A percentile compares a stretch with the other conserved stretches of the same genome.
These are phyloP conservation scores for Macaria notata DNA, from an alignment of 2,888 invertebrate genomes.

Conservation along the genomic window DNA sequence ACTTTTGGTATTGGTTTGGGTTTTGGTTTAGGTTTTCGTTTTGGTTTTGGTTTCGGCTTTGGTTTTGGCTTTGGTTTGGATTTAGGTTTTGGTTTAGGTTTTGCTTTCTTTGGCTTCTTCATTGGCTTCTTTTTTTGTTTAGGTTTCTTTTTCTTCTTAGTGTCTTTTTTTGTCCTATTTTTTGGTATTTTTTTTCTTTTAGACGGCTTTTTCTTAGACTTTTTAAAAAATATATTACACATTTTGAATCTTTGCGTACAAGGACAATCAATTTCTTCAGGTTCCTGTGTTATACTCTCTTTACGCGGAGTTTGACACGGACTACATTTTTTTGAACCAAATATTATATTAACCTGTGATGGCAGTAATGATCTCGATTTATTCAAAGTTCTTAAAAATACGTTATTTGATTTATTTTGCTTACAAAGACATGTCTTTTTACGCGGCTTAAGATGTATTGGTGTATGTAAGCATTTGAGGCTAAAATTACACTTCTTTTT, in stretches of 20 bases:
- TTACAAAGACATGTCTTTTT: too few species aligned
- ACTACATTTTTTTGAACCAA: background rate
- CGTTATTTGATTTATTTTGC: too few species aligned
- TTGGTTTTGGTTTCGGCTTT: background rate
- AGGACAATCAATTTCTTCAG: background rate
- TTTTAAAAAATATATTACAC: background rate
- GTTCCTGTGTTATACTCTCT: background rate
- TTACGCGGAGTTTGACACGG: background rate
- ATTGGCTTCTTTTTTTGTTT: conserved; percentile 2
- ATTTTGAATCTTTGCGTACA: background rate
- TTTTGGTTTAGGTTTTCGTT: background rate
- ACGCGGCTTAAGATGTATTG: too few species aligned
- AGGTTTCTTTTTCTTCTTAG: background rate
- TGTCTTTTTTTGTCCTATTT: background rate
- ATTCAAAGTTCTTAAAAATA: too few species aligned
- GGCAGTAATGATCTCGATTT: background rate
- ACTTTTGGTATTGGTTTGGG: background rate
- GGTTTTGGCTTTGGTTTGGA: conserved; percentile 1
- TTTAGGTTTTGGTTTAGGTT: background rate
- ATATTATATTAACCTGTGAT: background rate
- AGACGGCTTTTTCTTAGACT: background rate
- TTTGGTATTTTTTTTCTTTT: too few species aligned
- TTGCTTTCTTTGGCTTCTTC: conserved; percentile 10
- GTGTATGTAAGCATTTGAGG: background rate
- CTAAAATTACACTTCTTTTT: background rate